Base-by-base conservation (phyloP, 1,140 invertebrate species). In the Macrocentrus cingulum region DNA sequence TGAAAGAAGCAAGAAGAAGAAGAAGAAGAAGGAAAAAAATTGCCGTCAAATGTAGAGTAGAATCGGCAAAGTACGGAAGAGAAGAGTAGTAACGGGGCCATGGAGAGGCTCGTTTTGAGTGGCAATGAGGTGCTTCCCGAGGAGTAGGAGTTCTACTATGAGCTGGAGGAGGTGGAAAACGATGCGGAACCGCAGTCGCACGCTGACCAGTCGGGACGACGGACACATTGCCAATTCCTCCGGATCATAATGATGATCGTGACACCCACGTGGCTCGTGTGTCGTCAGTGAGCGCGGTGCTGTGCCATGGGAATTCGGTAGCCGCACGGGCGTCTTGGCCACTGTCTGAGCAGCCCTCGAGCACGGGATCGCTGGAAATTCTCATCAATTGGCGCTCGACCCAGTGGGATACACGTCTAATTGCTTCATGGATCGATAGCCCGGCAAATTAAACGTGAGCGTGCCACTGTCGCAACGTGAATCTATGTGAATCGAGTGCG, bases 11-110 rank as follows among this genome's bases (percentile, higher is more conserved):
- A 19, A 44, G 19, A 49, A 44, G 44, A 34, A 19, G 22, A 41
- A 29, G 41, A 41, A 49, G 22, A 50, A 45, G 22, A 41, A 58
- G 44, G 34, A 49, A 29, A 42, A 13, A 18, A 13, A 37, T 13
- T 42, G 49, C 16, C 54, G 61, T 63, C 65, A 62, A 69, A 74
- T 71, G 65, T 75, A 60, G 68, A 72, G 66, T 73, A 70, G 65
- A 72, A 75, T 75, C 68, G 62, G 59, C 64, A 63, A 61, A 62
- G 11, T 45, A 29, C 36, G 23, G 23, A 58, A 49, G 37, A 51
- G 16, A 20, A 9, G 23, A 25, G 34, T 20, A 68, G 64, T 75
- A 75, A 75, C 71, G 72, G 70, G 67, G 66, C 59, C 69, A 63
- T 59, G 57, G 60, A 59, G 63, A 59, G 61, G 56, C 64, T 62